Base-by-base conservation (phyloP, 1,140 invertebrate genomes). In the Pseudomyrmex dendroicus region DNA sequence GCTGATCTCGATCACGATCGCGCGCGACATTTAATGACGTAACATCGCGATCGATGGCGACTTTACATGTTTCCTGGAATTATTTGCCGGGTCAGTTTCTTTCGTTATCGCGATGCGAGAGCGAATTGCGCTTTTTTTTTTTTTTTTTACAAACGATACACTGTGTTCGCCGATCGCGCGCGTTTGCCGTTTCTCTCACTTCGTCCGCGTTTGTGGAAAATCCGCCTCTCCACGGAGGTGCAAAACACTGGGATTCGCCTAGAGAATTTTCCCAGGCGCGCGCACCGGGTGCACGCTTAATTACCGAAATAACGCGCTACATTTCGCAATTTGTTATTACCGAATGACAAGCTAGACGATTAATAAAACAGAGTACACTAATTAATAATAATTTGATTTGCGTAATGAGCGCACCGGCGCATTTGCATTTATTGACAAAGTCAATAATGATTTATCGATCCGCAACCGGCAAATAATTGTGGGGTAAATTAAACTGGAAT, bases 301-400 rank as follows among this genome's bases (percentile, higher is more conserved):
- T 80, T 80, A 80, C 76, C 76, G 76, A 80, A 80, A 80, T 80
- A 80, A 70, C 76, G 54, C 76, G 76, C 76, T 80, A 80, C 76
- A 80, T 80, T 80, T 80, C 66, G 64, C 66, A 80, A 80, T 80
- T 80, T 80, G 76, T 80, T 80, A 70, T 80, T 80, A 80, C 50
- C 66, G 76, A 80, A 72, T 66, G 76, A 80, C 76, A 80, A 80
- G 76, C 66, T 80, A 80, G 76, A 80, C 76, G 76, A 80, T 80
- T 80, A 80, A 80, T 80, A 80, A 80, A 80, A 80, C 76, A 80
- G 68, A 80, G 76, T 80, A 80, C 76, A 70, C 76, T 72, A 80
- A 80, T 80, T 80, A 80, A 80, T 80, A 80, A 80, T 80, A 80
- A 80, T 80, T 80, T 80, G 76, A 80, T 80, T 80, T 80, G 76